Conservation (phyloP, 2,888 invertebrate genomes). For the Euplagia quadripunctaria region DNA sequence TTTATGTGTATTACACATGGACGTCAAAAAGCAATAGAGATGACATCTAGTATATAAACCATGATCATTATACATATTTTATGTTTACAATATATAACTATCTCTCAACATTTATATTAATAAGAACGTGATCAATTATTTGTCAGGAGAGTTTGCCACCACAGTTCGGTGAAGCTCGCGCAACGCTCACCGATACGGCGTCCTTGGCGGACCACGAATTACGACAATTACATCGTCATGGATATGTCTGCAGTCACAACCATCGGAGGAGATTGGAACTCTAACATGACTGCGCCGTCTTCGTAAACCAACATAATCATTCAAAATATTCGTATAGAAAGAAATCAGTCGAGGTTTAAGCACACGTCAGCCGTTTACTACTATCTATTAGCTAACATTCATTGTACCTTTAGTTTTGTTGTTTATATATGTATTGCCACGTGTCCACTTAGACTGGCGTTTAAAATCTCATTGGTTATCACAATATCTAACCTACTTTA, state of each 20-base stretch:
- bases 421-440: constrained; percentile 73
- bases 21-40: constrained; percentile 85
- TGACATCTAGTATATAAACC: constrained; percentile 79
- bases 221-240: constrained; percentile 55
- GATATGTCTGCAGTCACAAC: constrained; percentile 87
- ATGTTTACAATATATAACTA: constrained; percentile 73
- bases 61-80: constrained; percentile 75
- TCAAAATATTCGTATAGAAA: constrained; percentile 64
- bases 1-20: constrained; percentile 86
- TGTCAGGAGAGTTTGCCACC: constrained; percentile 79
- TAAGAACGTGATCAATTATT: constrained; percentile 74
- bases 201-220: constrained; percentile 11
- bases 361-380: constrained; percentile 74
- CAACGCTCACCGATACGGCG: constrained; percentile 26
- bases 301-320: constrained; percentile 57
- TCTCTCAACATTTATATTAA: constrained; percentile 73
- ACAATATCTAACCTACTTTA: constrained; percentile 84
- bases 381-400: constrained; percentile 77
- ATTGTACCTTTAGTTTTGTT: constrained; percentile 83
- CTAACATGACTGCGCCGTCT: constrained; percentile 69
- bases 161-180: constrained; percentile 62
- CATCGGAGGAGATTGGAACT: constrained; percentile 68
- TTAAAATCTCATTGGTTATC: constrained; percentile 86
- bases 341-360: constrained; percentile 75
- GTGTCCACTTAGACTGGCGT: constrained; percentile 70